A percentile compares a stretch with the other conserved stretches of the same genome.
These are phyloP conservation scores for Struthio camelus DNA, from an alignment of 2,113 vertebrate genomes.

Conservation along the genomic window DNA sequence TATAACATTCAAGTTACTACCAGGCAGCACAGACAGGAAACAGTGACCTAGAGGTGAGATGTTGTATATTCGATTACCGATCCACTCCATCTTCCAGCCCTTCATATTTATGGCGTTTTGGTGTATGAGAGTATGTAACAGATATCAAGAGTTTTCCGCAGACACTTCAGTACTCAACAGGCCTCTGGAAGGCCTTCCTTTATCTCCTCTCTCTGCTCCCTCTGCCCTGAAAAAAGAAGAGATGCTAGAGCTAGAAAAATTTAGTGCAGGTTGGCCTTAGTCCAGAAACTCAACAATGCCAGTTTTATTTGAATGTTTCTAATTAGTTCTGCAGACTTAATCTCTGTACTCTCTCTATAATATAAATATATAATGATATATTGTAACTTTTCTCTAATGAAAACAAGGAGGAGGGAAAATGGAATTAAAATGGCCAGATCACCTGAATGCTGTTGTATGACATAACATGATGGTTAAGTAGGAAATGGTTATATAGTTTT, in stretches of 20 bases:
- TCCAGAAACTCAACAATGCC: accelerated
- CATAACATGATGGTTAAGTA: accelerated
- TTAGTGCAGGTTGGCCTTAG: neutral
- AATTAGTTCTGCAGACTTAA: neutral
- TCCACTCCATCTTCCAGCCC: too few species aligned
- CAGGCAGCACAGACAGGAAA: neutral
- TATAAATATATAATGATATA: accelerated
- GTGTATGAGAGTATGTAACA: too few species aligned
- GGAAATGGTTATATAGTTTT: too few species aligned
- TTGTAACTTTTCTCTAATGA: accelerated
- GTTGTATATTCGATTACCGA: neutral
- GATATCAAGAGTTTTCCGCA: neutral
- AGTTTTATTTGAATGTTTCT: neutral
- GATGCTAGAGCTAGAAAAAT: accelerated
- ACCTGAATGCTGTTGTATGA: neutral
- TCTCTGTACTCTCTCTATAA: accelerated
- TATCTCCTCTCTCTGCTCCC: accelerated
- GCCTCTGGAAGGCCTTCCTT: accelerated
- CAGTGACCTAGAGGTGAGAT: neutral
- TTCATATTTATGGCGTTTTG: too few species aligned
- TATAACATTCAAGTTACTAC: neutral
- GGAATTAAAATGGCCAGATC: neutral
- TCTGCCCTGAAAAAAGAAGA: neutral
- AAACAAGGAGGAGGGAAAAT: accelerated
- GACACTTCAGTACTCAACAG: neutral